Conservation (phyloP, 2,797 vertebrate genomes). For the Loris lydekkerianus region DNA sequence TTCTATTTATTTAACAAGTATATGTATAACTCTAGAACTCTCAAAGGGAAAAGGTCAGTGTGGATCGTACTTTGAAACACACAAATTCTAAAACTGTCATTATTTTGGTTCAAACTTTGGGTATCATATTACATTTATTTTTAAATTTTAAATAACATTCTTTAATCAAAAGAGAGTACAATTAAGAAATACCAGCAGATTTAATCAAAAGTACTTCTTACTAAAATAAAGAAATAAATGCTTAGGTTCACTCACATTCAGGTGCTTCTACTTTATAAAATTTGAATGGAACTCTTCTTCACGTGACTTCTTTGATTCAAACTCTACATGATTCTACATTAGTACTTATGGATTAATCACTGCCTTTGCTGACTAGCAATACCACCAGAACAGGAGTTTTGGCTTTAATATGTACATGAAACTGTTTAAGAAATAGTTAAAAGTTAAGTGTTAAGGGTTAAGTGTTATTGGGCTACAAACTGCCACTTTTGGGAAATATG, state of each 20-base stretch:
- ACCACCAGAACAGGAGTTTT: neutral
- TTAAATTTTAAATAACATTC: conserved; percentile 43
- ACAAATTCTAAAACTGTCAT: conserved; percentile 17
- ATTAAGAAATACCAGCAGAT: conserved; percentile 37
- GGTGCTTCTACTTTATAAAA: conserved; percentile 19
- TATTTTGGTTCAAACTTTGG: conserved; percentile 28
- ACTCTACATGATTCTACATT: neutral
- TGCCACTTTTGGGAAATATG: conserved; percentile 12
- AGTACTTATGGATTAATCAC: neutral
- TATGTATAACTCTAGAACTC: neutral
- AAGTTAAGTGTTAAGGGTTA: neutral
- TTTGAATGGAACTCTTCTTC: conserved; percentile 15
- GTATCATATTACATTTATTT: neutral
- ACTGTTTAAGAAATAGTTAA: neutral
- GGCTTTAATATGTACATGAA: neutral
- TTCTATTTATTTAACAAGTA: conserved; percentile 47
- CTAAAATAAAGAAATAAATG: conserved; percentile 6
- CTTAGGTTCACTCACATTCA: neutral
- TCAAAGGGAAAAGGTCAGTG: neutral
- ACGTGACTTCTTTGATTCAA: conserved; percentile 30
- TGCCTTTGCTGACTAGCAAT: neutral
- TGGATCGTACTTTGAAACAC: neutral
- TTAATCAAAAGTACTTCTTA: conserved; percentile 30
- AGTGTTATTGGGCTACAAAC: neutral
- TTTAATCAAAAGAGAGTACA: conserved; percentile 41